These are phyloP conservation scores for Habroteleia sp. DNA, from an alignment of 2,888 invertebrate species.

Conservation along the genomic window DNA sequence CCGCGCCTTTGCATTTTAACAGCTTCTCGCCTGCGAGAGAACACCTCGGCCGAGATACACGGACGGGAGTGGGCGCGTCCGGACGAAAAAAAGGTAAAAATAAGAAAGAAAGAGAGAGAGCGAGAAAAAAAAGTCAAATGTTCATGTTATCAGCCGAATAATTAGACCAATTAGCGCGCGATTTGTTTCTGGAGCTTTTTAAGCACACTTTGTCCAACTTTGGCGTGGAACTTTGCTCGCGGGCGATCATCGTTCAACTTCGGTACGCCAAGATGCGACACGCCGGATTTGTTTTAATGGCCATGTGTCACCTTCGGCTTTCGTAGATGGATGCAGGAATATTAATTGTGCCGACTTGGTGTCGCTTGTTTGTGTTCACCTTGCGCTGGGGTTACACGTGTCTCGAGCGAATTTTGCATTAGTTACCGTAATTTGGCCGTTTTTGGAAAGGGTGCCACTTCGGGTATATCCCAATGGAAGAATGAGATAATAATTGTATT, in stretches of 20 bases:
- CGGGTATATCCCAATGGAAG: too few species aligned
- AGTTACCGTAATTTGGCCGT: not conserved
- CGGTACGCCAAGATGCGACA: slow-evolving; percentile 9
- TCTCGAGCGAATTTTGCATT: not conserved
- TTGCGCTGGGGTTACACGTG: not conserved
- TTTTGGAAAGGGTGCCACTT: too few species aligned
- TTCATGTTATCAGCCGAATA: slow-evolving; percentile 44
- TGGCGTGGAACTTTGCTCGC: slow-evolving; percentile 2
- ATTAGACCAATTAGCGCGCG: slow-evolving; percentile 56
- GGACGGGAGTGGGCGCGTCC: slow-evolving; percentile 12
- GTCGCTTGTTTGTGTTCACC: slow-evolving; percentile 13
- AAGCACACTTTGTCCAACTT: slow-evolving; percentile 48
- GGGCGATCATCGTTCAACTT: slow-evolving; percentile 33
- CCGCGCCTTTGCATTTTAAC: slow-evolving; percentile 80
- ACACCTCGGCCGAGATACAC: slow-evolving; percentile 31
- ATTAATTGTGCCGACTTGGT: slow-evolving; percentile 17
- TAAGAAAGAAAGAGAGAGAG: not conserved
- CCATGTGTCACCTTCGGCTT: slow-evolving; percentile 15
- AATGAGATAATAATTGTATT: too few species aligned
- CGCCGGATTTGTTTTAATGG: slow-evolving; percentile 43
- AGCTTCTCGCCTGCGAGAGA: slow-evolving; percentile 67
- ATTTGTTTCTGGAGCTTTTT: slow-evolving; percentile 47
- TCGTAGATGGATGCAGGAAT: slow-evolving; percentile 18
- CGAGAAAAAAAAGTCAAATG: not conserved
- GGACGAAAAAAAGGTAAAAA: slow-evolving; percentile 5